These are phyloP conservation scores for Cataglyphis cursor DNA, from an alignment of 2,888 invertebrate genomes.

Conservation along the genomic window DNA sequence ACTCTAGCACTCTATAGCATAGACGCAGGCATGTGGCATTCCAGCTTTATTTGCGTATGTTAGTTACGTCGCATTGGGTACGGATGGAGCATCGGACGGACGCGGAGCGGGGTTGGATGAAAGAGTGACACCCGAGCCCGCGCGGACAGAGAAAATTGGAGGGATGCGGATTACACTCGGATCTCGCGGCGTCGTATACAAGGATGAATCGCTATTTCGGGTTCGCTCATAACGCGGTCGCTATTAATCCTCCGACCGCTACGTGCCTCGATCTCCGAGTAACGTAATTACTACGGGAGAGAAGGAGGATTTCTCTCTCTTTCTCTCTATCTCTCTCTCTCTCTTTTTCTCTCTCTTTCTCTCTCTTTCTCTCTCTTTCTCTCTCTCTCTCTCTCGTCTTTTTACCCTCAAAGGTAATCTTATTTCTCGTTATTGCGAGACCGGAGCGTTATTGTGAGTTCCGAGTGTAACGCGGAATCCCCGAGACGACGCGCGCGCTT, in stretches of 20 bases:
- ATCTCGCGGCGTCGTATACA: slow-evolving; percentile 11
- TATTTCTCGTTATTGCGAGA: slow-evolving; percentile 28
- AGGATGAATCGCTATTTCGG: neutral
- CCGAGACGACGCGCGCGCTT: neutral
- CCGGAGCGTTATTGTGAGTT: slow-evolving; percentile 19
- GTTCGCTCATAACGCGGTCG: slow-evolving; percentile 21
- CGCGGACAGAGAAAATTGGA: slow-evolving; percentile 19
- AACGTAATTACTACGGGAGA: slow-evolving; percentile 1
- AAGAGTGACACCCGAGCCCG: slow-evolving; percentile 14
- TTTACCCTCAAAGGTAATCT: slow-evolving; percentile 21
- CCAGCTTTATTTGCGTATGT: slow-evolving; percentile 79
- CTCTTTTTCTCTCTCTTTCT: too few relatives aligned
- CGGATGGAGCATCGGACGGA: slow-evolving; percentile 51
- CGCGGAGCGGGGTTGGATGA: slow-evolving; percentile 51
- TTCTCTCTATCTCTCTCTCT: too few relatives aligned
- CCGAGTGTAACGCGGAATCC: slow-evolving; percentile 12
- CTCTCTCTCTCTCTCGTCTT: too few relatives aligned
- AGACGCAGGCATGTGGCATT: slow-evolving; percentile 85
- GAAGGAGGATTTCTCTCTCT: neutral
- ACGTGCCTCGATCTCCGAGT: slow-evolving; percentile 21
- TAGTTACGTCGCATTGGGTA: slow-evolving; percentile 54
- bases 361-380: too few relatives aligned
- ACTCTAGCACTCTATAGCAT: slow-evolving; percentile 81
- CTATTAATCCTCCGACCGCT: slow-evolving; percentile 13
- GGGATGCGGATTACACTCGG: slow-evolving; percentile 25